Evolutionary conservation across 2,888 invertebrate species (phyloP).

Genomic region (Thymelicus acteon): DNA sequence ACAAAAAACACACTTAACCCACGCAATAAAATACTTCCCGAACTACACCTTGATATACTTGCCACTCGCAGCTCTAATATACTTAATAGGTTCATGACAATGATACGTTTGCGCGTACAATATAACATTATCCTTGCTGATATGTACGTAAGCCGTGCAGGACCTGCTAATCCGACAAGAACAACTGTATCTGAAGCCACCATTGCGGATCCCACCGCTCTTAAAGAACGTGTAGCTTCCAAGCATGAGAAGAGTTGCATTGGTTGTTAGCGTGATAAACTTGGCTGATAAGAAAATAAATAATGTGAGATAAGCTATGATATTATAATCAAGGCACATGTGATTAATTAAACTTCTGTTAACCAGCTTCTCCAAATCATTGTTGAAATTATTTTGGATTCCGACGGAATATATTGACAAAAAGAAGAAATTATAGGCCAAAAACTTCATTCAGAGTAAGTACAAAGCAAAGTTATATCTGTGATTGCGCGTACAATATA

Average conservation of each 20-base stretch:
- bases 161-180: conserved; percentile 19
- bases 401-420: too few relatives aligned
- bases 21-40: too few relatives aligned
- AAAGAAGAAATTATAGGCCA: too few relatives aligned
- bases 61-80: conserved; percentile 18
- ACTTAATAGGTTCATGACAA: conserved; percentile 45
- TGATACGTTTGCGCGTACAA: conserved; percentile 42
- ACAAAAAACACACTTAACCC: too few relatives aligned
- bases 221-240: conserved; percentile 49
- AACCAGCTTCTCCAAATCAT: too few relatives aligned
- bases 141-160: conserved; percentile 49
- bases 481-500: conserved; percentile 44
- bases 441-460: too few relatives aligned
- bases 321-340: too few relatives aligned
- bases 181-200: conserved; percentile 23
- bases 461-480: too few relatives aligned
- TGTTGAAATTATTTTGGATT: too few relatives aligned
- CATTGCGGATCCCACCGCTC: conserved; percentile 41
- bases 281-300: conserved; percentile 36
- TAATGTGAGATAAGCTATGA: neutral
- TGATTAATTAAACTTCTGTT: too few relatives aligned
- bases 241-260: conserved; percentile 43
- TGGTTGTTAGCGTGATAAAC: conserved; percentile 42
- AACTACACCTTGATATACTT: conserved; percentile 1
- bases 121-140: conserved; percentile 49